Conservation (phyloP, 2,888 invertebrate genomes). For the Ferdinandea cuprea region DNA sequence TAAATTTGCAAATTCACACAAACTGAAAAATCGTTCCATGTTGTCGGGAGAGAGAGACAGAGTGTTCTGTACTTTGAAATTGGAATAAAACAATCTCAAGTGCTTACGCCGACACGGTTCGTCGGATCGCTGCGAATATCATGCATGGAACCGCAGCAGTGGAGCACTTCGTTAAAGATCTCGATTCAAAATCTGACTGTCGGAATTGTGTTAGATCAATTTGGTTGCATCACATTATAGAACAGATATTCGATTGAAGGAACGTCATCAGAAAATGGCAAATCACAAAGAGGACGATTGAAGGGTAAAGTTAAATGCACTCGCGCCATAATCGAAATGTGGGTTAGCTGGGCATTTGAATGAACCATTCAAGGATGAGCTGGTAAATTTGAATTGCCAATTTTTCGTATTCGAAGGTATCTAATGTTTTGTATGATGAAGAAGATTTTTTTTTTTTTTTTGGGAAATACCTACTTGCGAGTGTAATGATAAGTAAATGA, state of each 20-base stretch:
- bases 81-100: constrained; percentile 59
- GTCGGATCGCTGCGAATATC: constrained; percentile 60
- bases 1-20: constrained; percentile 59
- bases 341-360: constrained; percentile 54
- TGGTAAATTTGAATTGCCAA: constrained; percentile 56
- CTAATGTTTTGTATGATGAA: no score
- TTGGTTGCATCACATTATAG: constrained; percentile 54
- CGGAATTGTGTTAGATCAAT: constrained; percentile 62
- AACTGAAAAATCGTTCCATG: constrained; percentile 46
- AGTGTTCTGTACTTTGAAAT: constrained; percentile 39
- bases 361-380: constrained; percentile 41
- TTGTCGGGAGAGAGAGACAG: no score
- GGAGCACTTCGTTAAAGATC: constrained; percentile 47
- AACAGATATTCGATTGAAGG: constrained; percentile 59
- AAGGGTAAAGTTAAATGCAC: constrained; percentile 71
- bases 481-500: no score
- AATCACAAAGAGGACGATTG: constrained; percentile 3
- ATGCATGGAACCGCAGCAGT: constrained; percentile 54
- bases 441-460: no score
- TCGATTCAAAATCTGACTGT: constrained; percentile 48
- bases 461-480: no score
- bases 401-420: no score
- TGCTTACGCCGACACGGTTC: constrained; percentile 70
- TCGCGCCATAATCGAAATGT: constrained; percentile 29
- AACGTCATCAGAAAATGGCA: constrained; percentile 37